These are phyloP conservation scores for Brachionus sp. DNA, from an alignment of 1,140 invertebrate species.

Conservation along the genomic window DNA sequence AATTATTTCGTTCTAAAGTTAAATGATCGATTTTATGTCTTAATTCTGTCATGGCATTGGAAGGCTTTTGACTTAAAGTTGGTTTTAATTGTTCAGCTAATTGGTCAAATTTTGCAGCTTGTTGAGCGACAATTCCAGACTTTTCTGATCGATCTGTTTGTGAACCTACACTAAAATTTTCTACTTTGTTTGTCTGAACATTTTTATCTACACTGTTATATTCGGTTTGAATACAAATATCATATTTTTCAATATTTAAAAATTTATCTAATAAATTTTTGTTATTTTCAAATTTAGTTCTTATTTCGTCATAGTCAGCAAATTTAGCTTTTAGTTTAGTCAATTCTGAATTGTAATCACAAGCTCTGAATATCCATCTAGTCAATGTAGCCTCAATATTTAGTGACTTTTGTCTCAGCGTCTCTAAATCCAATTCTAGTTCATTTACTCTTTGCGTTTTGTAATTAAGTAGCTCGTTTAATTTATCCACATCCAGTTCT, in stretches of 20 bases:
- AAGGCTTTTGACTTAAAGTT: background rate
- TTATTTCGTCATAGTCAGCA: background rate
- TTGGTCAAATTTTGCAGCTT: conserved; percentile 20
- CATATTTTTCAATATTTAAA: background rate
- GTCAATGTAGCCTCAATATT: background rate
- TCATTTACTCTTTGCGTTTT: conserved; percentile 5
- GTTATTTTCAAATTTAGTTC: background rate
- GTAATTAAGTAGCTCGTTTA: background rate
- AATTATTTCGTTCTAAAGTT: conserved; percentile 1
- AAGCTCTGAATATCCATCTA: conserved; percentile 36
- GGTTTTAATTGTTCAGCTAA: background rate
- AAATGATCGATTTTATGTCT: conserved; percentile 27
- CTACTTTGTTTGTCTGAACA: background rate
- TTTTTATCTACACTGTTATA: background rate
- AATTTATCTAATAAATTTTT: background rate
- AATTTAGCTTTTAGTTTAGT: conserved; percentile 10
- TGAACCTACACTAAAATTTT: background rate
- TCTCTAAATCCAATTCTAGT: conserved; percentile 15
- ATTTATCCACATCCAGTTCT: background rate
- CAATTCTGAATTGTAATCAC: conserved; percentile 39
- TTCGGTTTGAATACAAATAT: background rate
- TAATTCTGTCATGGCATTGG: background rate
- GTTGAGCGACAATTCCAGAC: conserved; percentile 11
- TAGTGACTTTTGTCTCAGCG: background rate
- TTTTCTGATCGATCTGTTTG: background rate